Conservation (phyloP, 2,888 invertebrate genomes). For the Erebia epiphron region DNA sequence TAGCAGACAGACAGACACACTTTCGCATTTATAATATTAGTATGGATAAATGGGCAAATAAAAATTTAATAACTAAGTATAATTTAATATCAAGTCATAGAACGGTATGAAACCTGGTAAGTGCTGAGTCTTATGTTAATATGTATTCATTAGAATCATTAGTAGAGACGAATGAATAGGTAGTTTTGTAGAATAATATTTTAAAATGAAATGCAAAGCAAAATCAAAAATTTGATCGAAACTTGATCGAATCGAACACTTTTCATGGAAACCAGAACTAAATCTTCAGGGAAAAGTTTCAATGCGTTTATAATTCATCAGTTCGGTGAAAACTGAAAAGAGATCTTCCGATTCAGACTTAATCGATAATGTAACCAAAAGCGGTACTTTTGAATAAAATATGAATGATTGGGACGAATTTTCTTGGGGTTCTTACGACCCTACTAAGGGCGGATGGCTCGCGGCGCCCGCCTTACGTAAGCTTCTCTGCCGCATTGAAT, state of each 20-base stretch:
- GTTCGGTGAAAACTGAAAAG: conserved; percentile 26
- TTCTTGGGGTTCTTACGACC: conserved; percentile 1
- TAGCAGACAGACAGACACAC: too few relatives aligned
- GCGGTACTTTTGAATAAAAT: conserved; percentile 22
- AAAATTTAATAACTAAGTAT: background rate
- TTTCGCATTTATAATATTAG: too few relatives aligned
- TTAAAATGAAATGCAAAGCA: background rate
- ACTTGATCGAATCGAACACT: background rate
- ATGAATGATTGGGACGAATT: conserved; percentile 28
- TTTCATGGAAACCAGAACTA: background rate
- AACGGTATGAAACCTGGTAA: conserved; percentile 5
- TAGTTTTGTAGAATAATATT: background rate
- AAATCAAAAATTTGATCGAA: background rate
- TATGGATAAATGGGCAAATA: background rate
- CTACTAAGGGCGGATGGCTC: background rate
- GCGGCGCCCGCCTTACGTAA: conserved; percentile 58
- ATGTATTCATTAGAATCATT: background rate
- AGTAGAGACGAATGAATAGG: background rate
- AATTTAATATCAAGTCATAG: conserved; percentile 4
- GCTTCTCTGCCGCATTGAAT: conserved; percentile 58
- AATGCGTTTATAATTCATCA: conserved; percentile 21
- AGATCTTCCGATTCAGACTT: conserved; percentile 11
- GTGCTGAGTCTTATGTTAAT: conserved; percentile 1
- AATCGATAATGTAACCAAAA: conserved; percentile 22
- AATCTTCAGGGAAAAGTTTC: background rate